Conservation (phyloP, 2,797 vertebrate genomes). For the Hypotaenidia okinawae region DNA sequence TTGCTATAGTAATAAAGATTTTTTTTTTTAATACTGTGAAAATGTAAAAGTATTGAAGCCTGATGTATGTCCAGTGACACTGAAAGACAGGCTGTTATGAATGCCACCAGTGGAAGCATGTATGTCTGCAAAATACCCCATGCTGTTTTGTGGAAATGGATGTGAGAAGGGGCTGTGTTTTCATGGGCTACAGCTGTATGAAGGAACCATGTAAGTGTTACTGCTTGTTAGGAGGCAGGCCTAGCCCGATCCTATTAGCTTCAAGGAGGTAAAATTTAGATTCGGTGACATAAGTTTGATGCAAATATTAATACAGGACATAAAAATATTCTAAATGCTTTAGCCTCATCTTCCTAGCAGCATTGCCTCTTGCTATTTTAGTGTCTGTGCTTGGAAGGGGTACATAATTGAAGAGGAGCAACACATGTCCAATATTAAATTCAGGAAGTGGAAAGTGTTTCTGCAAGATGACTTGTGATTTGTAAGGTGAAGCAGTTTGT, state of each 20-base stretch:
- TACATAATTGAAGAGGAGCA: background rate
- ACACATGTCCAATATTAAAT: background rate
- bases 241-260: background rate
- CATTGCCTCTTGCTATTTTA: background rate
- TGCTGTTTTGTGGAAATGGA: background rate
- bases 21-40: background rate
- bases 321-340: background rate
- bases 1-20: background rate
- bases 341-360: background rate
- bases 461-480: background rate
- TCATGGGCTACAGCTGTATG: fast-evolving
- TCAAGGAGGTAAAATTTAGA: background rate
- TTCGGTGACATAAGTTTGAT: background rate
- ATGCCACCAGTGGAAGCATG: fast-evolving
- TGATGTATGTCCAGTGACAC: background rate
- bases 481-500: background rate
- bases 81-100: background rate
- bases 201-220: background rate
- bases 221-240: background rate
- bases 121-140: background rate
- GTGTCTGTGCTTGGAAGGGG: background rate
- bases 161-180: background rate
- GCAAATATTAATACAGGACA: background rate
- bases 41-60: background rate
- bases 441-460: background rate